Evolutionary conservation across 2,797 vertebrate genomes (phyloP).

Genomic region (Valencia hispanica): DNA sequence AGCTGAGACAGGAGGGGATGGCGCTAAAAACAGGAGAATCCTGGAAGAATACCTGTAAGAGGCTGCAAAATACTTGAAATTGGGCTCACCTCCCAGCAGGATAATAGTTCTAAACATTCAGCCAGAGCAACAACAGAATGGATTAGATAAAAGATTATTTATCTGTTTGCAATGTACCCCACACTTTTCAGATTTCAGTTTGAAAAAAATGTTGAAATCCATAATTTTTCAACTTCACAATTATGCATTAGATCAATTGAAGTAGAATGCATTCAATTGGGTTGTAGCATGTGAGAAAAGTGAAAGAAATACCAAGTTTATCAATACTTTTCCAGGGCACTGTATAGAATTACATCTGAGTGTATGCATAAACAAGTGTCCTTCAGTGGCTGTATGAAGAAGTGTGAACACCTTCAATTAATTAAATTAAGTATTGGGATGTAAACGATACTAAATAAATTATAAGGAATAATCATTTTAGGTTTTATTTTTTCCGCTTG

Average conservation of each 20-base stretch:
- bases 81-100: not conserved
- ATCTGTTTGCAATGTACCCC: not conserved
- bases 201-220: not conserved
- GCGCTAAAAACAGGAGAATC: not conserved
- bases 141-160: not conserved
- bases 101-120: not conserved
- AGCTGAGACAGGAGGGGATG: not conserved
- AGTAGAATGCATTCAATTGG: not conserved
- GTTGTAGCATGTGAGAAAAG: not conserved
- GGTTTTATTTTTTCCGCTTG: not conserved
- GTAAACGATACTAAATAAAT: not conserved
- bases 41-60: not conserved
- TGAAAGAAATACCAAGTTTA: not conserved
- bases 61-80: not conserved
- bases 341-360: too few species aligned
- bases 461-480: not conserved
- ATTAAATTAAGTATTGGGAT: not conserved
- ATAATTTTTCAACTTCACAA: not conserved
- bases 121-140: not conserved
- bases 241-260: not conserved
- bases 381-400: not conserved
- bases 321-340: too few species aligned
- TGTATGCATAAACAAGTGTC: not conserved
- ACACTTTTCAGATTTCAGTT: not conserved
- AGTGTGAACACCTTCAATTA: not conserved